Base-by-base conservation (phyloP, 2,113 vertebrate genomes). In the Cromileptes altivelis region DNA sequence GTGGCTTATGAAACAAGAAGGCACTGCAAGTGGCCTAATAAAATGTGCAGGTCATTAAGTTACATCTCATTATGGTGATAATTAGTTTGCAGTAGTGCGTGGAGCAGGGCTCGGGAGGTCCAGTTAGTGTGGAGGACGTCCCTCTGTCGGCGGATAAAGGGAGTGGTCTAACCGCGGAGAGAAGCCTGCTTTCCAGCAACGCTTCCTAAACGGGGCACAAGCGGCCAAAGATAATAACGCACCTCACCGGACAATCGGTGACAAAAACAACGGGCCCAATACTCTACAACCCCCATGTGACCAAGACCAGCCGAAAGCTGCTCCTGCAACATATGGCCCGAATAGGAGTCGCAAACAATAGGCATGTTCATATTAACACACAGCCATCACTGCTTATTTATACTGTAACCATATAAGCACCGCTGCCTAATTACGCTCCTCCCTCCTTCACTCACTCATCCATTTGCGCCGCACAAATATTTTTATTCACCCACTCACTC, bases 121-220 rank as follows among this genome's bases (percentile, higher is more conserved):
- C 70, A 69, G 77, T 30, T 25, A 10, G 47, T 1, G 76, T 27
- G 68, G 72, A 84, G 88, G 74, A 85, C 83, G 84, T 81, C 89
- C 89, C 91, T 84, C 88, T 93, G 84, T 78, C 69, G 81, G 86
- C 64, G 62, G 71, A 10, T n/a, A 70, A 17, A 77, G 90, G 88
- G 82, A 90, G 91, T 88, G 89, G 90, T 83, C 87, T 80, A 52
- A 80, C 47, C 68, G 75, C 19, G 86, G 33, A n/a, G 37, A n/a
- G 61, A 53, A 67, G 75, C 81, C 62, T 33, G 52, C 84, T 80
- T 67, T 73, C 84, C 70, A 88, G 75, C 89, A 73, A 78, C 78
- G 84, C 64, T 79, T 72, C 73, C 61, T 52, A 57, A 81, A 61
- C 40, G 25, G 72, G 76, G 57, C 73, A 73, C 74, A 40, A n/a